Conservation (phyloP, 2,113 vertebrate genomes). For the Toxotes chatareus region DNA sequence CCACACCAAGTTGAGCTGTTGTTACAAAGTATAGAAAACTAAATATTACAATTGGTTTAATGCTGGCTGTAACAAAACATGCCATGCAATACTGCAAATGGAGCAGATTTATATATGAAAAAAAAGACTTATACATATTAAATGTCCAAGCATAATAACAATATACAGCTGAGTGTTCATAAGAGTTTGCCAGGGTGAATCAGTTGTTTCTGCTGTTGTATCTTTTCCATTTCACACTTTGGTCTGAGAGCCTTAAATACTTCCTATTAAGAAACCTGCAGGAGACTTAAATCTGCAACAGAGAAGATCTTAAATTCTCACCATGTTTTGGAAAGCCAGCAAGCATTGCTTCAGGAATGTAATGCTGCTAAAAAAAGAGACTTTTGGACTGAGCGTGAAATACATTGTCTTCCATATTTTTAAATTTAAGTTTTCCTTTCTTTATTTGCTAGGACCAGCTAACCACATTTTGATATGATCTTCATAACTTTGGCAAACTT, state of each 20-base stretch:
- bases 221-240: conserved; percentile 26
- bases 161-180: not conserved
- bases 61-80: too few relatives aligned
- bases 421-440: not conserved
- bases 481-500: not conserved
- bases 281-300: not conserved
- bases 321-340: not conserved
- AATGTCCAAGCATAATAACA: not conserved
- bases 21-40: conserved; percentile 2
- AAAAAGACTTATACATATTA: not conserved
- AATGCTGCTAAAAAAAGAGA: not conserved
- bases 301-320: not conserved
- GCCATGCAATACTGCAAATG: not conserved
- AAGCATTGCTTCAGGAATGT: not conserved
- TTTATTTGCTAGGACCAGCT: not conserved
- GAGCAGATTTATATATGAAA: too few relatives aligned
- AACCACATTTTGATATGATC: not conserved
- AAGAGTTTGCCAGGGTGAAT: not conserved
- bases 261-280: not conserved
- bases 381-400: not conserved
- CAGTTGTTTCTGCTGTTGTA: not conserved
- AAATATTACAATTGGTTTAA: not conserved
- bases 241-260: not conserved
- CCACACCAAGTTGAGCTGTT: not conserved
- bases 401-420: not conserved